Evolutionary conservation across 2,113 vertebrate species (phyloP), one percentile per base, ranked within the genome.

Genomic region (Cheirogaleus medius): DNA sequence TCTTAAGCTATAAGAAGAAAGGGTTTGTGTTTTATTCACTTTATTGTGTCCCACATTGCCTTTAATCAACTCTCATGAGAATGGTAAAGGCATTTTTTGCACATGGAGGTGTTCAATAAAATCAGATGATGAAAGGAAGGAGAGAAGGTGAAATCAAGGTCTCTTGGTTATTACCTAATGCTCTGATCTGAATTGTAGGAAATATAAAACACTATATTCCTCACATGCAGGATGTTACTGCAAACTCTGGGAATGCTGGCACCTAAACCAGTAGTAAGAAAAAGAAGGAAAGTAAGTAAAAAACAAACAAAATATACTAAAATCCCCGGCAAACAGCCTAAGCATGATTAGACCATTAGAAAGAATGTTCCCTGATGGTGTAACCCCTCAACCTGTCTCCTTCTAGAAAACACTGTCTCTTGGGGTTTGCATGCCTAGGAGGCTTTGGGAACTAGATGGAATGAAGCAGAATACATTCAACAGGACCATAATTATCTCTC

Each of bases 391-490:
- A 60, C 49, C 6, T 85, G 68, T 14, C 2, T 54, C 5, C 37
- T 84, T 17, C 94, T 78, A 18, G 5, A 9, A 94, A 97, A 64
- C 68, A 63, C 1, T 1, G 18, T 92, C 29, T 97, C 10, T 86
- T 63, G 77, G 44, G 71, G 81, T 74, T 68, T 63, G 20, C 56
- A 25, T 84, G 64, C 69, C 82, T 95, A 42, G 4, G 23, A 88
- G 8, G 63, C 78, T 91, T 96, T 81, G 47, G 54, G 82, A 71
- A 82, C 92, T 96, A 85, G 63, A 58, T 42, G 34, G 56, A 82
- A 78, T 47, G 25, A 94, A 87, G 25, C 32, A 80, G 56, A 96
- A 94, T 86, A 71, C 56, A 73, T 69, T 90, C 91, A 56, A 60
- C 18, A 87, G 17, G 32, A 90, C 15, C 32, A 42, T 91, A 90